Evolutionary conservation across 2,113 vertebrate genomes (phyloP).

Genomic region (Asarcornis scutulata): DNA sequence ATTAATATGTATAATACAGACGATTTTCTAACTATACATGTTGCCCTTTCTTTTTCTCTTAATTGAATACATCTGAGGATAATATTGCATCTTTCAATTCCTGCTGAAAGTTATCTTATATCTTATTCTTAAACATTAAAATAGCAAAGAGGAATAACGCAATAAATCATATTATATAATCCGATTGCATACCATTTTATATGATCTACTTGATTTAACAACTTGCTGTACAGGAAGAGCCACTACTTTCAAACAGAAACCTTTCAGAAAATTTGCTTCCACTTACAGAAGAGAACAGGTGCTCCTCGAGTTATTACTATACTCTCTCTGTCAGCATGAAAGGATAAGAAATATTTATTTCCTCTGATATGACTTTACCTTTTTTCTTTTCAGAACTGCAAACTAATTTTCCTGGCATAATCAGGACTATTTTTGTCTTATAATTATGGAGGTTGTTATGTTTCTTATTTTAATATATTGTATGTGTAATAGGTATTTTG

Average conservation of each 20-base stretch:
- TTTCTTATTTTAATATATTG: not conserved
- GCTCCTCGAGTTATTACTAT: not conserved
- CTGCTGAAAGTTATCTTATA: not conserved
- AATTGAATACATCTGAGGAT: not conserved
- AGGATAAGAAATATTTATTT: not conserved
- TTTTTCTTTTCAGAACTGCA: not conserved
- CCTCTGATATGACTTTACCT: not conserved
- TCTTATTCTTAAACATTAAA: not conserved
- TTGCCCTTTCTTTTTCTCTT: not conserved
- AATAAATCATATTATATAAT: not conserved
- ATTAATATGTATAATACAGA: not conserved
- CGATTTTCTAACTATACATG: not conserved
- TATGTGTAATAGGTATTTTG: not conserved
- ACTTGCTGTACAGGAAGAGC: not conserved
- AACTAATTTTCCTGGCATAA: not conserved
- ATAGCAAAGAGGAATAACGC: not conserved
- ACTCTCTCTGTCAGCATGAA: not conserved
- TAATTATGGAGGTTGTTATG: not conserved
- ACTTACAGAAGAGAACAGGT: not conserved
- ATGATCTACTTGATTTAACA: not conserved
- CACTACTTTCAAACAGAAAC: not conserved
- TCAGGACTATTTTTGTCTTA: not conserved
- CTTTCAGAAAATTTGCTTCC: not conserved
- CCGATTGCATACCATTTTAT: not conserved
- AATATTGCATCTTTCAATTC: not conserved